Evolutionary conservation across 2,113 vertebrate species (phyloP), one percentile per base, ranked within the genome.

Genomic region (Podarcis cretensis): DNA sequence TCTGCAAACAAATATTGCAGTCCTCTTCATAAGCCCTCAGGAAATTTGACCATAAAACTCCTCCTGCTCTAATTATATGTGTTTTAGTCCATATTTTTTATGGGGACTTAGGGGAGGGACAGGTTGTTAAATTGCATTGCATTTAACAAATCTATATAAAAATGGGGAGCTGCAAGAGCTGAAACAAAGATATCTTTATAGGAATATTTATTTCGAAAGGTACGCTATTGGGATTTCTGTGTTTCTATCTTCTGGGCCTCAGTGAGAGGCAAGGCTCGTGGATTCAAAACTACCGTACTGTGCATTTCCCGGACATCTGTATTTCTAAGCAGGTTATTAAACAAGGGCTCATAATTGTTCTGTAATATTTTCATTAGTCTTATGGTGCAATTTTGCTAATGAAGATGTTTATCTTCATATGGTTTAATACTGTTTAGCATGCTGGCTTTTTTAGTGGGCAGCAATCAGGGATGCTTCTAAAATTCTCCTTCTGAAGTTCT

Each of bases 331-430:
- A 73, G 23, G n/a, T 1, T 83, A 30, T 89, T 94, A 89, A 94
- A 92, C 91, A 83, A 87, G 90, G 82, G 48, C 91, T 86, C 69
- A 8, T 83, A 89, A 89, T 68, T 85, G 48, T 68, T 66, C 63
- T 83, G 86, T 86, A 77, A 85, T 92, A 92, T 81, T 94, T 93
- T 82, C 90, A 93, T 84, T 90, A 86, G 90, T 91, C 90, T 94
- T 93, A 89, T 69, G 90, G 75, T 84, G 88, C 92, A 88, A 93
- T 92, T 86, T 86, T 89, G 71, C 90, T 91, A 94, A 94, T 95
- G 92, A 89, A 93, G 89, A 85, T 92, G 92, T 94, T 96, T 94
- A 88, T 94, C 89, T 93, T 93, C 75, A 54, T 93, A 89, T 91
- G 90, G 87, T 93, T 95, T 89, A 90, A 87, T 94, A 69, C 91